Conservation (phyloP, 2,888 invertebrate genomes). For the Miltochrista miniata region DNA sequence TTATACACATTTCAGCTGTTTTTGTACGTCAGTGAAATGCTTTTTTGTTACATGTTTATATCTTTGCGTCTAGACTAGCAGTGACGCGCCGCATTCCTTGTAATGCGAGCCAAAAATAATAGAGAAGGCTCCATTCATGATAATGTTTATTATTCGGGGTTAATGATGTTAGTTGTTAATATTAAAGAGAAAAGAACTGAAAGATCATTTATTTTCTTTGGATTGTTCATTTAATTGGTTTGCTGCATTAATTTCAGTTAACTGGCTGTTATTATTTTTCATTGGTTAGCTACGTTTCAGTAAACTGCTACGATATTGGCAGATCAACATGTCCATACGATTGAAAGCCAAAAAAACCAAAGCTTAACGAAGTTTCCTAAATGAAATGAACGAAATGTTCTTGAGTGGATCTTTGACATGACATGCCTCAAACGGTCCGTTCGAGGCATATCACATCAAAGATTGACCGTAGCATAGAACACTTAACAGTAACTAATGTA, state of each 20-base stretch:
- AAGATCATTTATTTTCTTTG: neutral
- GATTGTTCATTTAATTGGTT: neutral
- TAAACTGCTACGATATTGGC: no score
- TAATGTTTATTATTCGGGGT: conserved; percentile 16
- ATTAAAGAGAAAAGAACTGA: neutral
- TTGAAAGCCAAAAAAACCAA: no score
- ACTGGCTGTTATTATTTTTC: no score
- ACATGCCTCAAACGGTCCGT: no score
- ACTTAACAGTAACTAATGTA: no score
- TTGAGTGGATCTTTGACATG: no score
- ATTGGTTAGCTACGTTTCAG: no score
- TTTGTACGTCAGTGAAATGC: conserved; percentile 16
- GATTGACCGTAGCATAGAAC: no score
- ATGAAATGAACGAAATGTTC: no score
- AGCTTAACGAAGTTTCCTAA: no score
- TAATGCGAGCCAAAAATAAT: conserved; percentile 30
- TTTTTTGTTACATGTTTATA: conserved; percentile 17
- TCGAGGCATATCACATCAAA: no score
- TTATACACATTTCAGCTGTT: conserved; percentile 26
- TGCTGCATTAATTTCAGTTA: neutral
- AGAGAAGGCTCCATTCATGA: conserved; percentile 30
- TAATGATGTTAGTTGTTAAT: neutral
- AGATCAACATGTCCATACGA: no score
- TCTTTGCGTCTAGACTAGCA: conserved; percentile 29
- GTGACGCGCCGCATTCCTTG: conserved; percentile 28